Base-by-base conservation (phyloP, 2,113 vertebrate species). In the Hyperopisus bebe region DNA sequence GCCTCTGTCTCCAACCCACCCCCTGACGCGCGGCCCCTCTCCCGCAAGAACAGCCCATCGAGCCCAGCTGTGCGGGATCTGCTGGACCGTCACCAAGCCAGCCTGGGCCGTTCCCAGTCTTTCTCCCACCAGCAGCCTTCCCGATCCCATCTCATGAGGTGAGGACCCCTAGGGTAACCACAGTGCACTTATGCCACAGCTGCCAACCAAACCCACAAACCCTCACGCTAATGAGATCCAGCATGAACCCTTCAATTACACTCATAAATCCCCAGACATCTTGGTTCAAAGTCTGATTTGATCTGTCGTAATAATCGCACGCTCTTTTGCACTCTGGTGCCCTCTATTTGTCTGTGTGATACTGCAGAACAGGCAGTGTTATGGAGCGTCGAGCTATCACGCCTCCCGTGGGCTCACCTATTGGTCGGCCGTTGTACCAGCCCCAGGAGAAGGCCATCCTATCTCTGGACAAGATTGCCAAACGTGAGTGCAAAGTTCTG, bases 41-140 rank as follows among this genome's bases (percentile, higher is more conserved):
- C 97, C 0, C 96, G 98, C 55, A 95, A 95, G 89, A 98, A 97
- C 95, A 98, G 98, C 90, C 98, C 98, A 0, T 96, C 97, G 91
- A 98, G 97, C 93, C 97, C 98, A 0, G 97, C 97, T 0, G 95
- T 98, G 7, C 92, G 98, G 39, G 97, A 98, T 90, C 95, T 99
- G 80, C 94, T 95, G 91, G 95, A 96, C 87, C 89, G 92, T 24
- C 96, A 97, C 92, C 96, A 96, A 92, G 96, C 96, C 5, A 98
- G 96, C 82, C 94, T 98, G 92, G 98, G 97, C 21, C 96, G 97
- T 1, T 98, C 98, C 0, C 98, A 98, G 95, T 98, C 97, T 91
- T 98, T 98, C 94, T 98, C 97, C 50, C 98, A 99, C 94, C 98
- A 98, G 91, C 98, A 98, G 94, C 97, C 97, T 0, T 96, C 97